Base-by-base conservation (phyloP, 2,113 vertebrate species). In the Circaetus gallicus region DNA sequence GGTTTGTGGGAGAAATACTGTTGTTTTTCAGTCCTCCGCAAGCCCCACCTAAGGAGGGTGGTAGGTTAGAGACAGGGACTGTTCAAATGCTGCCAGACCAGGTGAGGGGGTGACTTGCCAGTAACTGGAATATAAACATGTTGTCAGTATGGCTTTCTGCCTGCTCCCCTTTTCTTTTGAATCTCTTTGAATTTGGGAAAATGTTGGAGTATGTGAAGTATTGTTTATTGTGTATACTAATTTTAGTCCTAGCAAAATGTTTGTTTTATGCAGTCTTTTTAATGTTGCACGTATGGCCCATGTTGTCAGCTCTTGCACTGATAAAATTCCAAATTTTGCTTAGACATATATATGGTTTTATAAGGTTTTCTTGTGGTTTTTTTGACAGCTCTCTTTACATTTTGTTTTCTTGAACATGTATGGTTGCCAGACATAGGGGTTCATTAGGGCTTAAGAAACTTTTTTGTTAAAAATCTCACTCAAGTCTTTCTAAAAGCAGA, bases 331-430 rank as follows among this genome's bases (percentile, higher is more conserved):
- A 34, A 78, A 22, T 66, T 82, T 56, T 73, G 36, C 29, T 85
- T 32, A 59, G 3, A 36, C 0, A 3, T 43, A 13, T 0, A 4
- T 43, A 13, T 0, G 4, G 9, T 86, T 93, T 62, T 58, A 25
- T 31, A 26, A 42, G 14, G 4, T 43, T 89, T 63, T 19, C 67
- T 32, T 29, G 10, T 66, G 18, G 1, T 1, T 16, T 53, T 53
- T 59, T 65, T n/a, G n/a, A 58, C 26, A 62, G 20, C 3, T n/a
- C 3, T 85, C 58, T 47, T 96, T 36, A 16, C 11, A 3, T 52
- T 78, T 71, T 31, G 22, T 24, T 71, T 90, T 74, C 25, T 71
- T 79, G 29, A 71, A 79, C 16, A 1, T 20, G 1, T 14, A 8
- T 26, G 10, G 36, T 61, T 92, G 36, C 2, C 11, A 74, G 67